Evolutionary conservation across 2,113 vertebrate genomes (phyloP).

Genomic region (Pantherophis guttatus): DNA sequence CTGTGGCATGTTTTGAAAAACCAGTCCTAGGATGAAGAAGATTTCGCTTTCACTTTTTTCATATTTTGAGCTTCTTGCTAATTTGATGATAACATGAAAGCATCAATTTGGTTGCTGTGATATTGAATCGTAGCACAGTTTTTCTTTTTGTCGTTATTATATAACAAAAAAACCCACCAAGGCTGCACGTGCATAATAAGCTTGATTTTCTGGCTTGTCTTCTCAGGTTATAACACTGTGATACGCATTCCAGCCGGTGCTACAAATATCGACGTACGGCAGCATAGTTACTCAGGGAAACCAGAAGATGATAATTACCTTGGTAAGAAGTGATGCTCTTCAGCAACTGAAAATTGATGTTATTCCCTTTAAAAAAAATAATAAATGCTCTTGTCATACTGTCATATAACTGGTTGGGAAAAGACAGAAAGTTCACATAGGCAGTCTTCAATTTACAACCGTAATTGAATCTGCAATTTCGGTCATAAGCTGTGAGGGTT

Average conservation of each 20-base stretch:
- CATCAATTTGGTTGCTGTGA: slow-evolving; percentile 40
- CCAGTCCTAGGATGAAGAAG: slow-evolving; percentile 5
- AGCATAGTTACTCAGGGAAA: slow-evolving; percentile 97
- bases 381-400: neutral
- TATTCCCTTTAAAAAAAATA: neutral
- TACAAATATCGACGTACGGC: slow-evolving; percentile 95
- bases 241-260: slow-evolving; percentile 95
- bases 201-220: slow-evolving; percentile 47
- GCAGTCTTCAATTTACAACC: neutral
- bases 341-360: neutral
- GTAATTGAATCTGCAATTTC: neutral
- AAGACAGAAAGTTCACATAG: neutral
- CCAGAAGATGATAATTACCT: slow-evolving; percentile 98
- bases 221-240: slow-evolving; percentile 90
- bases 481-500: neutral
- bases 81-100: slow-evolving; percentile 18
- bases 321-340: slow-evolving; percentile 74
- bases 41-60: slow-evolving; percentile 17
- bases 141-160: neutral
- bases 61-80: slow-evolving; percentile 36
- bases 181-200: neutral
- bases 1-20: slow-evolving; percentile 41
- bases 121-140: slow-evolving; percentile 21
- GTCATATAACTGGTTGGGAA: neutral
- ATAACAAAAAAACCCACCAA: slow-evolving; percentile 25